These are phyloP conservation scores for Loxodonta africana DNA, from an alignment of 2,113 vertebrate species.

Conservation along the genomic window DNA sequence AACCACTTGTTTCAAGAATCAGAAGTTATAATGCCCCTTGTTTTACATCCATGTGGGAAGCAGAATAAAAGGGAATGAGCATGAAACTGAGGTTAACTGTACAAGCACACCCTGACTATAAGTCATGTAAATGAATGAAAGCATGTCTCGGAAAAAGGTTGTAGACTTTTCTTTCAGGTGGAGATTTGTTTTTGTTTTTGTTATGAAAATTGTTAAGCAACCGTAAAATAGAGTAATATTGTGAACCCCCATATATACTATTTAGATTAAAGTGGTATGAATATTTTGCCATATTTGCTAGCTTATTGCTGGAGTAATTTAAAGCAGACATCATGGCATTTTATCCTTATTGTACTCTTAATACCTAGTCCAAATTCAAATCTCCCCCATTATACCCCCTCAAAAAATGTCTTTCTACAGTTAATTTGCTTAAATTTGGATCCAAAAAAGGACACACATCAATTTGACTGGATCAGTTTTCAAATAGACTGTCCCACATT, in stretches of 20 bases:
- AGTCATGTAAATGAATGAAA: background rate
- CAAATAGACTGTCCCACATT: background rate
- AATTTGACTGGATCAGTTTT: background rate
- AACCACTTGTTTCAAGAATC: background rate
- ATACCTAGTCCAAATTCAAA: background rate
- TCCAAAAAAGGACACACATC: background rate
- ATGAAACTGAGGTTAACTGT: background rate
- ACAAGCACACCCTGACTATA: background rate
- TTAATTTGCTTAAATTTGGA: background rate
- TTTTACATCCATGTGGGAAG: background rate
- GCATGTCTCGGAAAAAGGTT: background rate
- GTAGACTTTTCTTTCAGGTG: background rate
- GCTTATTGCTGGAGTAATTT: background rate
- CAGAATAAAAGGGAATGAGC: background rate
- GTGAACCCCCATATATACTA: background rate
- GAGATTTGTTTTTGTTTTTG: background rate
- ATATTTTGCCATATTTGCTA: background rate
- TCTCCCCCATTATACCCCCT: background rate
- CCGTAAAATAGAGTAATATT: background rate
- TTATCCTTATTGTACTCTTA: background rate
- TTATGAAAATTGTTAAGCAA: background rate
- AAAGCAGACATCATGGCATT: background rate
- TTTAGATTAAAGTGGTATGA: conserved; percentile 1
- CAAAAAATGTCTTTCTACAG: background rate
- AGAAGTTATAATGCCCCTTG: background rate